Evolutionary conservation across 2,888 invertebrate genomes (phyloP).

Genomic region (Andricus curvator): DNA sequence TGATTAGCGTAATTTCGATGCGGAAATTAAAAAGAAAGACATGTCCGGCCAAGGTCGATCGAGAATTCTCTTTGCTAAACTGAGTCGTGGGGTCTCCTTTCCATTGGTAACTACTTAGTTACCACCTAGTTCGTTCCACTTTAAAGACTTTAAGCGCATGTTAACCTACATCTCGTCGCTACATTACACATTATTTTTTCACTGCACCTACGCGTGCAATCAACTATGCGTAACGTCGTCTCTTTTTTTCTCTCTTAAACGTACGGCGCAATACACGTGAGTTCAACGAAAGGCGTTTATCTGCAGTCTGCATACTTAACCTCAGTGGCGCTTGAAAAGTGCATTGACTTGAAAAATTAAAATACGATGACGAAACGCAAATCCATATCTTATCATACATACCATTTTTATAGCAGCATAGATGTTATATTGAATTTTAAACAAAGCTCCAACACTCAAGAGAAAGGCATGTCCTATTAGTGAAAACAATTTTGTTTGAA

Average conservation of each 20-base stretch:
- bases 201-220: slow-evolving; percentile 50
- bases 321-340: slow-evolving; percentile 6
- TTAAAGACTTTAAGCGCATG: slow-evolving; percentile 45
- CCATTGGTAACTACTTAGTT: slow-evolving; percentile 30
- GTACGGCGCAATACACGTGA: slow-evolving; percentile 35
- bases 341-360: neutral
- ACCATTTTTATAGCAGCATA: neutral
- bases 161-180: slow-evolving; percentile 58
- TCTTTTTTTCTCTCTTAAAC: neutral
- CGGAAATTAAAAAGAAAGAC: neutral
- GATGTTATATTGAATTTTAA: neutral
- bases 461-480: too few species aligned
- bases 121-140: slow-evolving; percentile 52
- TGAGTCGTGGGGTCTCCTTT: slow-evolving; percentile 17
- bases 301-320: slow-evolving; percentile 21
- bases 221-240: slow-evolving; percentile 46
- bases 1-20: neutral
- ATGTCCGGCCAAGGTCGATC: slow-evolving; percentile 28
- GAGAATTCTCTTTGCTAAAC: slow-evolving; percentile 2
- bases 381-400: neutral
- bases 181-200: slow-evolving; percentile 55
- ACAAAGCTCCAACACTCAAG: neutral
- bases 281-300: neutral
- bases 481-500: too few species aligned
- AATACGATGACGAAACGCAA: neutral